These are phyloP conservation scores for Ataeniobius toweri DNA, from an alignment of 2,797 vertebrate genomes.

Conservation along the genomic window DNA sequence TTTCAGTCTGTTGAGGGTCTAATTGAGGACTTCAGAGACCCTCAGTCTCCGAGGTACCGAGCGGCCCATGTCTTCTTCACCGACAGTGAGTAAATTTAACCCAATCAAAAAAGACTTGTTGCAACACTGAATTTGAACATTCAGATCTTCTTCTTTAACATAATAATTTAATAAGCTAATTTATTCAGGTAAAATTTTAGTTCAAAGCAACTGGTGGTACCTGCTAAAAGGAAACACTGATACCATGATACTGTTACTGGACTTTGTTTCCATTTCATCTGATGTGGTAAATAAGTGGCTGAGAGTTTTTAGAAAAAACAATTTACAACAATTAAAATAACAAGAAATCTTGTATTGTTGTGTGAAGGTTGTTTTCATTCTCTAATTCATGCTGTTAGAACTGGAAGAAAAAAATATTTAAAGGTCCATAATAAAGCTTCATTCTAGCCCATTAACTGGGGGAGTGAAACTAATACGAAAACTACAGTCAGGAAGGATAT, in stretches of 20 bases:
- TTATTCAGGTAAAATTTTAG: too few species aligned
- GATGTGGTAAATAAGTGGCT: not conserved
- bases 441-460: not conserved
- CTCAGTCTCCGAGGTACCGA: conserved; percentile 86
- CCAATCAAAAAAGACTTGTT: not conserved
- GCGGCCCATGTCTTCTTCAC: conserved; percentile 97
- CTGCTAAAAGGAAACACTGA: too few species aligned
- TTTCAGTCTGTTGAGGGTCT: conserved; percentile 92
- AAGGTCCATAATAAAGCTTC: not conserved
- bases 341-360: not conserved
- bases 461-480: not conserved
- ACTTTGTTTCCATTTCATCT: not conserved
- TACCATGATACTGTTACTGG: too few species aligned
- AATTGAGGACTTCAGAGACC: conserved; percentile 95
- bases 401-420: not conserved
- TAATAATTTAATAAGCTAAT: too few species aligned
- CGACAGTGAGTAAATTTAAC: conserved; percentile 86
- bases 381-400: not conserved
- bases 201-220: too few species aligned
- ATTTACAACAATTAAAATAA: not conserved
- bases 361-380: not conserved
- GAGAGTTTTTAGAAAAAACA: not conserved
- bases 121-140: not conserved
- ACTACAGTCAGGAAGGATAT: not conserved
- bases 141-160: not conserved